These are phyloP conservation scores for Cephus sareptanus DNA, from an alignment of 2,888 invertebrate genomes.

Conservation along the genomic window DNA sequence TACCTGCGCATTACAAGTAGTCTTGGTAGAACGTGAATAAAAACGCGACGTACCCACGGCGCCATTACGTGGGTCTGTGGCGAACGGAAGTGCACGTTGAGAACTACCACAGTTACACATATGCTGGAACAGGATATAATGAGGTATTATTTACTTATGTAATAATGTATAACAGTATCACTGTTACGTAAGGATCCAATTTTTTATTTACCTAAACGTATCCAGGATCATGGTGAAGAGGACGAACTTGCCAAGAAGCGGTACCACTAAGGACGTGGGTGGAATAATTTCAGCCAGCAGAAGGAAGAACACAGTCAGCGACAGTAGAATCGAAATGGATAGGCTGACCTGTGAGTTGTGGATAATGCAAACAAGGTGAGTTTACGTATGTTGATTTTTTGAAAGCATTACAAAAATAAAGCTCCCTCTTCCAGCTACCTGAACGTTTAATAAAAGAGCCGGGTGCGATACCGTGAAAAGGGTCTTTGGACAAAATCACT, in stretches of 20 bases:
- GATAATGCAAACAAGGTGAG: not conserved
- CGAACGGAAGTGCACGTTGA: slow-evolving; percentile 98
- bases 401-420: no score
- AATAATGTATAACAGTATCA: not conserved
- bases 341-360: slow-evolving; percentile 79
- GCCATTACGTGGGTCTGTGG: slow-evolving; percentile 98
- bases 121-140: slow-evolving; percentile 72
- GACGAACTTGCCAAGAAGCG: slow-evolving; percentile 93
- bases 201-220: slow-evolving; percentile 83
- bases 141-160: slow-evolving; percentile 1
- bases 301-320: slow-evolving; percentile 96
- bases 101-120: slow-evolving; percentile 94
- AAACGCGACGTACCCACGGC: slow-evolving; percentile 94
- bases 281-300: slow-evolving; percentile 89
- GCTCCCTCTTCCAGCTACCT: no score
- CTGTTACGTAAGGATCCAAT: not conserved
- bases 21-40: slow-evolving; percentile 95
- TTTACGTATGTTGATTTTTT: not conserved
- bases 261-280: slow-evolving; percentile 93
- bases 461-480: no score
- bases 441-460: no score
- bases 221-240: slow-evolving; percentile 96
- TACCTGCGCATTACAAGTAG: slow-evolving; percentile 90
- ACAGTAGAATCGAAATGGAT: slow-evolving; percentile 94
- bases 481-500: no score